These are phyloP conservation scores for Hecatera dysodea DNA, from an alignment of 2,888 invertebrate genomes.

Conservation along the genomic window DNA sequence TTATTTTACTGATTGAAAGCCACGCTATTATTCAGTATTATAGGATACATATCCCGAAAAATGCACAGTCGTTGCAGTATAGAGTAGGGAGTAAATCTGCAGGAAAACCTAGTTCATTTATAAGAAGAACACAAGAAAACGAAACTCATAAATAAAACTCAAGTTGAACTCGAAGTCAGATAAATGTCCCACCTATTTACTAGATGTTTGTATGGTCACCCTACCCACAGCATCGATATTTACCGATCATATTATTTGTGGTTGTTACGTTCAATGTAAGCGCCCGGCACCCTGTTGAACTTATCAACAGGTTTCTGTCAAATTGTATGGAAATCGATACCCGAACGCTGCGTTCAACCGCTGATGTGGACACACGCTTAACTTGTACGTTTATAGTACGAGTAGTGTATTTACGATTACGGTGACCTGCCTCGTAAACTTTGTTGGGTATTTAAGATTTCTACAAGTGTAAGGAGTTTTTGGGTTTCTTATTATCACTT, in stretches of 20 bases:
- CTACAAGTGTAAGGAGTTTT: constrained; percentile 21
- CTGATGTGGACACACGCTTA: constrained; percentile 22
- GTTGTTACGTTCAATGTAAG: constrained; percentile 44
- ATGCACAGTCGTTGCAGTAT: no score
- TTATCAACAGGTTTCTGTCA: constrained; percentile 41
- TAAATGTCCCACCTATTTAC: not conserved
- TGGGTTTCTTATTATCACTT: constrained; percentile 18
- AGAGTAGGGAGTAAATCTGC: no score
- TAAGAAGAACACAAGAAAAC: not conserved
- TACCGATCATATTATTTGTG: constrained; percentile 44
- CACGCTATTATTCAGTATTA: no score
- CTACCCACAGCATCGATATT: constrained; percentile 47
- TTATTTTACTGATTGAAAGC: no score
- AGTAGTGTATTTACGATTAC: constrained; percentile 16
- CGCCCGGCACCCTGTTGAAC: constrained; percentile 39
- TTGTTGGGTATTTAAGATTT: constrained; percentile 20
- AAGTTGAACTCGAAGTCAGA: not conserved
- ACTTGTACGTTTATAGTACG: constrained; percentile 11
- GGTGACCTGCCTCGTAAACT: constrained; percentile 37
- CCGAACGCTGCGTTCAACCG: constrained; percentile 22
- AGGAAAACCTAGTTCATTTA: no score
- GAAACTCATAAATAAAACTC: not conserved
- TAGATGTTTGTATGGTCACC: constrained; percentile 17
- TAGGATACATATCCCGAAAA: no score
- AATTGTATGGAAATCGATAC: constrained; percentile 39